Base-by-base conservation (phyloP, 2,797 vertebrate genomes). In the Enteromius viviparus region DNA sequence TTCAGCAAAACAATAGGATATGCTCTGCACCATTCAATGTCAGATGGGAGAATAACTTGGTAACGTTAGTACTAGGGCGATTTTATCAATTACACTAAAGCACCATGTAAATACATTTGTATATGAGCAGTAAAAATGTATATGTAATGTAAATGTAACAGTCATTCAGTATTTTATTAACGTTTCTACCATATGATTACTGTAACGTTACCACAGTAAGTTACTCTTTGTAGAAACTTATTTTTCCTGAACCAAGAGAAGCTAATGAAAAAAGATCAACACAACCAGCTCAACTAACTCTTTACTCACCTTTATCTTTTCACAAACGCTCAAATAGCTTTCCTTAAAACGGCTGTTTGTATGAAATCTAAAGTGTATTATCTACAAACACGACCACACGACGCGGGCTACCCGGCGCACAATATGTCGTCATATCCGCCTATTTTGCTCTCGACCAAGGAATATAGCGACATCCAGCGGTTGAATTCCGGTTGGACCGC, bases 361-460 rank as follows among this genome's bases (percentile, higher is more conserved):
- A 51, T 29, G 3, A 77, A 47, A 49, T 23, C 14, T 47, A 58
- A 74, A 26, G 9, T 77, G 6, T 45, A 26, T 17, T 23, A 0
- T n/a, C 51, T 34, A 80, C 79, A 62, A 84, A 78, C 15, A 81
- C 74, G 29, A 29, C 34, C 29, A 58, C 68, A 58, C 81, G 19
- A 69, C 74, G 70, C 80, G 12, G 60, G 78, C 15, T 26, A 1
- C 12, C 8, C 37, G 83, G 37, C 85, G 83, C 83, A 64, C 66
- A 70, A 19, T 84, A 76, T 78, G 45, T 64, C 77, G 83, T 86
- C 80, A 85, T 4, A 58, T 83, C 81, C 81, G 51, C 21, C 26
- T 2, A 15, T 26, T 29, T 62, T 3, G 7, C 14, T 11, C 11
- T 3, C 2, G 10, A 4, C 1, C 5, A 15, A 26, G 2, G 66